phyloP scores from a whole-genome alignment of 2,113 vertebrate genomes.

The Chloropsis cyanopogon region DNA sequence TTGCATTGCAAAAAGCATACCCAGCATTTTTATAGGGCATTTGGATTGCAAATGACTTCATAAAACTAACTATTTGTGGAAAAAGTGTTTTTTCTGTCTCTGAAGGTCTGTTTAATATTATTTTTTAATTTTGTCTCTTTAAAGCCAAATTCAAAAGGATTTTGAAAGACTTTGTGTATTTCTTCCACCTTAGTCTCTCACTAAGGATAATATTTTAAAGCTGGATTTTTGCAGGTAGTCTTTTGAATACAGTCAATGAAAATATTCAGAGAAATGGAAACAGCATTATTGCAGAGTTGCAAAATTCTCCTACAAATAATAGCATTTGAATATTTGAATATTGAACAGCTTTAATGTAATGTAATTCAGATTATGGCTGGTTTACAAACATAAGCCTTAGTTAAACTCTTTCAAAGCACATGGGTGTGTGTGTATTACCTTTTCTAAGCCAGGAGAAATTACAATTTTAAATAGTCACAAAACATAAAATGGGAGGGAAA shows the following conservation, averaged over 20 bases:
- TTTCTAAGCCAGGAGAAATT: background rate
- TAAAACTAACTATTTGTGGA: slow-evolving; percentile 3
- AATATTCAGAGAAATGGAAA: background rate
- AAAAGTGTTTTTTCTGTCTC: background rate
- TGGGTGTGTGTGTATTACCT: background rate
- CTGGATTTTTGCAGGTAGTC: background rate
- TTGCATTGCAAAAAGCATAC: background rate
- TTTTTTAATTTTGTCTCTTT: background rate
- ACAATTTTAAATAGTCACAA: background rate
- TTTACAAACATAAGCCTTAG: slow-evolving; percentile 24
- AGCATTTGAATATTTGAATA: slow-evolving; percentile 28
- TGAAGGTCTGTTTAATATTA: background rate
- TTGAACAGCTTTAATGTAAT: background rate
- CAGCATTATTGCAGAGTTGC: background rate
- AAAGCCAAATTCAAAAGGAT: background rate
- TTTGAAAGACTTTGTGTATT: background rate
- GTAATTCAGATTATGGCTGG: slow-evolving; percentile 20
- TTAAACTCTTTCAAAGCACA: background rate
- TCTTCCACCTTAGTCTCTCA: background rate
- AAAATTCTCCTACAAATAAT: slow-evolving; percentile 19
- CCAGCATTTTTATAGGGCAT: background rate
- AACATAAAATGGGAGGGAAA: background rate
- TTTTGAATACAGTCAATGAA: background rate
- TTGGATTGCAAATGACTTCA: background rate
- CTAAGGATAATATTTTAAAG: background rate